Evolutionary conservation across 1,140 invertebrate genomes (phyloP).

Genomic region (Pentalonia nigronervosa): DNA sequence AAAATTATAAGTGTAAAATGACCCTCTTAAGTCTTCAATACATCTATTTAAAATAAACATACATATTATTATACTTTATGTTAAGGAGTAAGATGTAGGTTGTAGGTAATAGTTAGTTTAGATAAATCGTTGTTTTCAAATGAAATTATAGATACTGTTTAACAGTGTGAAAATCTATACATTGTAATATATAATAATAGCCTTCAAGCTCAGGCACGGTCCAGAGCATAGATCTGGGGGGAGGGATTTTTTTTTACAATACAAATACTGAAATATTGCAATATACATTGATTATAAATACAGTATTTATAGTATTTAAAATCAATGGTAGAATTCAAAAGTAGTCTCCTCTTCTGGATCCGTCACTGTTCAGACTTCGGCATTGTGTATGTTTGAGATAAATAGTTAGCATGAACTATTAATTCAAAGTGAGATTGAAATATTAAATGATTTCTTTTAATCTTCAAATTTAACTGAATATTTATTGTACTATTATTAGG

Average conservation of each 20-base stretch:
- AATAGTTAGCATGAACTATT: neutral
- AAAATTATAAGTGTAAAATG: neutral
- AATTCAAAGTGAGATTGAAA: neutral
- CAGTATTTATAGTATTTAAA: no score
- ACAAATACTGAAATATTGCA: no score
- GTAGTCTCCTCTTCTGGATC: no score
- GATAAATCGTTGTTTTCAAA: neutral
- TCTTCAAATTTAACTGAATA: neutral
- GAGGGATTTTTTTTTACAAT: no score
- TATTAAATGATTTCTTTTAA: neutral
- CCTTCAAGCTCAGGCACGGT: neutral
- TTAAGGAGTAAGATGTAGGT: neutral
- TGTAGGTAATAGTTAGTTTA: neutral
- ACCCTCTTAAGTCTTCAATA: neutral
- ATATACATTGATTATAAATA: no score
- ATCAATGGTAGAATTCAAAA: no score
- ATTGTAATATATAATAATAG: neutral
- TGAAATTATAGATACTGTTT: neutral
- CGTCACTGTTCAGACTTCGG: no score
- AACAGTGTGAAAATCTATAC: conserved; percentile 6
- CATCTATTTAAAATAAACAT: neutral
- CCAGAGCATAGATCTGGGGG: no score
- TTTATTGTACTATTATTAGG: neutral
- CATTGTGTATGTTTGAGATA: neutral
- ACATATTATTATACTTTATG: neutral